Evolutionary conservation across 1,140 invertebrate species (phyloP).

Genomic region (Aphelinus certus): DNA sequence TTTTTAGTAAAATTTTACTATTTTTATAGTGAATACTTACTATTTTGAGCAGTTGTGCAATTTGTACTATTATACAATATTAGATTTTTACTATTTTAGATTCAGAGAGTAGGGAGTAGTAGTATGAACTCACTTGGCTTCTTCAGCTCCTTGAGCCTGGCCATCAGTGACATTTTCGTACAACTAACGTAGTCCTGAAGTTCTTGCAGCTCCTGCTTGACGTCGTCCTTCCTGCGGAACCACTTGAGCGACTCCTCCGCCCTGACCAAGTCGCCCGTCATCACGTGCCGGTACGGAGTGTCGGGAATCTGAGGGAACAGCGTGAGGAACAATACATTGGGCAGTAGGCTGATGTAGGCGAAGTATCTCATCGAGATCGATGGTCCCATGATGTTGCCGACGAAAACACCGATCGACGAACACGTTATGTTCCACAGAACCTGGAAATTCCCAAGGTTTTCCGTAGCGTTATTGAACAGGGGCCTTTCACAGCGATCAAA

Average conservation of each 20-base stretch:
- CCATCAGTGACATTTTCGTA: conserved; percentile 43
- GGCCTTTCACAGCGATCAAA: conserved; percentile 4
- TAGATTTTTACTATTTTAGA: too few relatives aligned
- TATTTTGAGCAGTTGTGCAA: too few relatives aligned
- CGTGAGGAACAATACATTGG: conserved; percentile 63
- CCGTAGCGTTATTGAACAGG: background rate
- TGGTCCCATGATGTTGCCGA: conserved; percentile 60
- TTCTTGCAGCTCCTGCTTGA: conserved; percentile 56
- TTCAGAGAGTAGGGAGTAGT: background rate
- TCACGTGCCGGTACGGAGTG: conserved; percentile 64
- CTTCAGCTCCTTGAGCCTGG: conserved; percentile 50
- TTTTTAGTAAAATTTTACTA: too few relatives aligned
- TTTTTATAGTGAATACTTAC: too few relatives aligned
- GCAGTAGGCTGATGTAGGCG: conserved; percentile 54
- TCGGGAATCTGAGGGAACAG: conserved; percentile 67
- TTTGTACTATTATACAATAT: too few relatives aligned
- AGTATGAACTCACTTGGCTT: conserved; percentile 26
- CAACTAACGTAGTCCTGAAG: conserved; percentile 55
- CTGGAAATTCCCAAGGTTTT: conserved; percentile 47
- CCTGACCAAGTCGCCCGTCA: conserved; percentile 48
- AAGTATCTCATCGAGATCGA: conserved; percentile 58
- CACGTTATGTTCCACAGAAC: conserved; percentile 69
- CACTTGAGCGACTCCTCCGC: conserved; percentile 60
- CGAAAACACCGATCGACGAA: conserved; percentile 57
- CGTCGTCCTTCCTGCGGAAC: conserved; percentile 53